Evolutionary conservation across 2,888 invertebrate species (phyloP), one percentile per base, ranked within the genome.

Genomic region (Dicranocentrus wangi): DNA sequence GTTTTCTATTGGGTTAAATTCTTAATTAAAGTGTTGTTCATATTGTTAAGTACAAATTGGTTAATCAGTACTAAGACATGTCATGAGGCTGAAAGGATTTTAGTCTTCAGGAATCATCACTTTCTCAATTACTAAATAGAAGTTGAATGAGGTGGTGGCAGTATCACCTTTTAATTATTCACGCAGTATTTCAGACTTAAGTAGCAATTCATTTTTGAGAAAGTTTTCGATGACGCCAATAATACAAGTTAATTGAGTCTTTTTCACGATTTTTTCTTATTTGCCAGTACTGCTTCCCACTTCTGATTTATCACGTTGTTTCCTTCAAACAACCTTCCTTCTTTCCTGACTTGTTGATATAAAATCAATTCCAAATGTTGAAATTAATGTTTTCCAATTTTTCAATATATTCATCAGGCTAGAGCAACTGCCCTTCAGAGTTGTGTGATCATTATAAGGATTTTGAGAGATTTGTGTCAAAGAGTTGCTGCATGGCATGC

Each of bases 401-500:
- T n/a, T n/a, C n/a, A n/a, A n/a, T n/a, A n/a, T 65, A 32, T 51
- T 32, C 32, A 47, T 27, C 91, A 97, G 97, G 98, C 98, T 92
- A 95, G 97, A 90, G 98, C 97, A 85, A 95, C 95, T 87, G 94
- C 95, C 86, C 92, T 98, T 88, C 97, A 97, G 90, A 97, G 97
- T 87, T 98, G 98, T 90, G 96, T 98, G 84, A 94, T 98, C 91
- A 94, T 98, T 88, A 97, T 99, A 88, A 93, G 99, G 86, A 94
- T 99, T 88, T 91, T 99, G 90, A 92, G 98, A 87, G 98, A 99
- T 91, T 92, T 99, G 81, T 97, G 98, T 90, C 94, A 95, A 89
- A 93, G 98, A 88, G 94, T 96, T 81, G 95, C 96, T 85, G 96
- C 96, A 81, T 99, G 98, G 98, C 93, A 94, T 87, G 94, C 97